Evolutionary conservation across 2,888 invertebrate genomes (phyloP).

Genomic region (Pristionchus fissidentatus): DNA sequence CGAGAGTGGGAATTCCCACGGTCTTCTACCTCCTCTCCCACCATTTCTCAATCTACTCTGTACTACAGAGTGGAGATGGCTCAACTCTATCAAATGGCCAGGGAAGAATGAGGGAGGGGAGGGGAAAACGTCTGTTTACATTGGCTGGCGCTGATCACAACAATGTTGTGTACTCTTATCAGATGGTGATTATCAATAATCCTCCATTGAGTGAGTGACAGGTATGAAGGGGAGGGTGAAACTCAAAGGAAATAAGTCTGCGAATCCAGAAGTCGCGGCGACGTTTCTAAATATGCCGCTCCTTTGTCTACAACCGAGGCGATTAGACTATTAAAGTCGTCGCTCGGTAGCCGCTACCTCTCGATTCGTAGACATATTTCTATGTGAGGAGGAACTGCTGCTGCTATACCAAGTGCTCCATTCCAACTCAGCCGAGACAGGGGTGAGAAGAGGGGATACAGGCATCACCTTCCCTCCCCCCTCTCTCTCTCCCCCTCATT

Average conservation of each 20-base stretch:
- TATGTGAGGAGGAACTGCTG: too few species aligned
- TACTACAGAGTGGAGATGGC: not conserved
- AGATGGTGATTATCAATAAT: too few species aligned
- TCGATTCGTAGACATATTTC: too few species aligned
- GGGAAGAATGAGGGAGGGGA: not conserved
- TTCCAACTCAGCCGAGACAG: not conserved
- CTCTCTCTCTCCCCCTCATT: not conserved
- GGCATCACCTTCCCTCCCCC: not conserved
- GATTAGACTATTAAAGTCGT: not conserved
- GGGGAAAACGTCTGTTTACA: too few species aligned
- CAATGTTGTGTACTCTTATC: too few species aligned
- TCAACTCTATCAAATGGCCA: not conserved
- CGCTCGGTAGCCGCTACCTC: too few species aligned
- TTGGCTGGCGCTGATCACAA: too few species aligned
- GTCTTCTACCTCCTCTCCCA: not conserved
- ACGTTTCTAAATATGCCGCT: constrained; percentile 9
- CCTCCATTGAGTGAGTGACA: too few species aligned
- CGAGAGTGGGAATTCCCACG: not conserved
- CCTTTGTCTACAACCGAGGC: not conserved
- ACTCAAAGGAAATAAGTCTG: too few species aligned
- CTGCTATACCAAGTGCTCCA: too few species aligned
- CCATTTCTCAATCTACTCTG: not conserved
- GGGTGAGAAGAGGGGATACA: not conserved
- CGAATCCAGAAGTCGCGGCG: too few species aligned
- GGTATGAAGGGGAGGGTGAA: too few species aligned